Percentiles rank a stretch among this genome's conserved stretches.
Evolutionary conservation across 2,113 vertebrate genomes (phyloP).

Genomic region (Lynx canadensis): DNA sequence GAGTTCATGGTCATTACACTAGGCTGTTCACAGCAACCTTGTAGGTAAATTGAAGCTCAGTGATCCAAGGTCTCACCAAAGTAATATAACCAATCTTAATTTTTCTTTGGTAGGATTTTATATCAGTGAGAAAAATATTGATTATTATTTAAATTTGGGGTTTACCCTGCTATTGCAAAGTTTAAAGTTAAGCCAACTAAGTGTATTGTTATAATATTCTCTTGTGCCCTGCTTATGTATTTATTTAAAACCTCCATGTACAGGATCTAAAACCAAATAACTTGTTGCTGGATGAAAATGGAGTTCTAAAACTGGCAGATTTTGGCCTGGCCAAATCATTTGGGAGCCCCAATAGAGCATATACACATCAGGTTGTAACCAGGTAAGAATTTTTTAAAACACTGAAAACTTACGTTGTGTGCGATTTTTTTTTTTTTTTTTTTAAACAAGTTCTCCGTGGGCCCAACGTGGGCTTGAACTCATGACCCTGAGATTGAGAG

Average conservation of each 20-base stretch:
- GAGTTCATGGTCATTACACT: background rate
- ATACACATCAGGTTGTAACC: slow-evolving; percentile 99
- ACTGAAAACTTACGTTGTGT: background rate
- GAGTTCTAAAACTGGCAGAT: slow-evolving; percentile 97
- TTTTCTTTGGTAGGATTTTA: slow-evolving; percentile 13
- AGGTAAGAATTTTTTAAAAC: slow-evolving; percentile 86
- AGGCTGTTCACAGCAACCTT: background rate
- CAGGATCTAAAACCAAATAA: slow-evolving; percentile 99
- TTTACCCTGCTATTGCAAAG: background rate
- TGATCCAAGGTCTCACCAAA: background rate
- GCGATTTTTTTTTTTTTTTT: background rate
- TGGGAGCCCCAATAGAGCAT: slow-evolving; percentile 96
- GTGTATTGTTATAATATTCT: background rate
- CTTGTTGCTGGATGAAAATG: slow-evolving; percentile 94
- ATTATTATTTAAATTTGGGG: background rate
- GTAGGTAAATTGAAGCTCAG: background rate
- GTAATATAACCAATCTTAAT: background rate
- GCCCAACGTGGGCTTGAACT: no score
- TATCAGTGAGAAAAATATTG: background rate
- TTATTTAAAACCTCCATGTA: slow-evolving; percentile 40
- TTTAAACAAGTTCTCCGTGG: background rate
- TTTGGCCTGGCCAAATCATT: slow-evolving; percentile 98
- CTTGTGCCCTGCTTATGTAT: background rate
- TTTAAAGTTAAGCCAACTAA: slow-evolving; percentile 20
- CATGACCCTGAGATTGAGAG: no score